Base-by-base conservation (phyloP, 2,113 vertebrate species). In the Esox niger region DNA sequence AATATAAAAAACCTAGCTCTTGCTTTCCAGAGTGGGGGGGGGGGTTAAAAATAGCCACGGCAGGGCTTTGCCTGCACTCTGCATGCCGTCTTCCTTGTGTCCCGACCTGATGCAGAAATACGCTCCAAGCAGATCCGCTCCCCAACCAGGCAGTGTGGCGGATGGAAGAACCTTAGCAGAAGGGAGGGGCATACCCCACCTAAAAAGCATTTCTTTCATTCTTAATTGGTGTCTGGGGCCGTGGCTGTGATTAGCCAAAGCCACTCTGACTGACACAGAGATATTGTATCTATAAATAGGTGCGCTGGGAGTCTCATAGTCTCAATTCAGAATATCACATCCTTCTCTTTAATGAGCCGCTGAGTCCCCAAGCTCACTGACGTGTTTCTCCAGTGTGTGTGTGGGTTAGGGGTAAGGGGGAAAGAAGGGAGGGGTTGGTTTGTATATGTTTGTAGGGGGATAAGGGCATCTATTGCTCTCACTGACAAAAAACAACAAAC, bases 321-420 rank as follows among this genome's bases (percentile, higher is more conserved):
- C 90, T 91, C 88, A 87, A 88, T 91, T 91, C 88, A 92, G 89
- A 93, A 92, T 91, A 91, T 92, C 87, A 88, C 91, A 91, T 89
- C 89, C 89, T 90, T 89, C 89, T 88, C 83, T 85, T 90, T 92
- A 92, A 92, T 91, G 90, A 93, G 89, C 84, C 79, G 84, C 86
- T 79, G 80, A 86, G 83, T 89, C 89, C 88, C 88, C 32, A 58
- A 85, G 91, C 88, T 88, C 88, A 32, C 83, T 92, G 89, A 91
- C 83, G 88, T 75, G 67, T 82, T 81, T 72, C 80, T 84, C 78
- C 82, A 56, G 78, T 78, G 47, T 66, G 83, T 63, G 85, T 73
- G 86, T 80, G 75, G 73, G 82, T 75, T 77, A 43, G 27, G 66
- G 71, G 76, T 79, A 43, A 71, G 73, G 70, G 15, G 17, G 17